Evolutionary conservation across 2,888 invertebrate genomes (phyloP), one percentile per base, ranked within the genome.

Genomic region (Antheraea assamensis): DNA sequence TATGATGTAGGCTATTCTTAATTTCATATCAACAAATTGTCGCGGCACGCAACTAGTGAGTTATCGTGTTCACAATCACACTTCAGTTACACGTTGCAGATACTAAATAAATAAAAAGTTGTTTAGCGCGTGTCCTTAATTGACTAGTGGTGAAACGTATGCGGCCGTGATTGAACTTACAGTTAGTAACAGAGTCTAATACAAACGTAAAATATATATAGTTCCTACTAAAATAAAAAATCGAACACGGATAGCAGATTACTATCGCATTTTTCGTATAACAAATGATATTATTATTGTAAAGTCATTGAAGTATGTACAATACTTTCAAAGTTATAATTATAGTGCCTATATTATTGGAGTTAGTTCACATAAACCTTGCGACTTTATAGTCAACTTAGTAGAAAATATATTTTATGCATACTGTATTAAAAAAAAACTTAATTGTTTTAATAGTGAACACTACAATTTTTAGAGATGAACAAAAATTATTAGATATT

Each of bases 21-120:
- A 82, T 80, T 81, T 79, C 75, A 77, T 80, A 81, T 80, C 77
- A 79, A 81, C 78, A 83, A 79, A 83, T 84, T 84, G 80, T 80
- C 76, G 75, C 71, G 78, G 75, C 78, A 77, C 75, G 81, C 80
- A 80, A 35, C 73, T 70, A 42, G 70, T 58, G 55, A 24, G 49
- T 73, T 73, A 55, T 42, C 15, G 8, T 35, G 58, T 70, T 66
- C 52, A 68, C 52, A 66, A 64, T 64, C 72, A 30, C 70, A 70
- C 58, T 73, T 58, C 70, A 35, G 70, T 47, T 55, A 55, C 73
- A 72, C 72, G 72, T 66, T 49, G 30, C 49, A n/a, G 58, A 47
- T 31, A 47, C 35, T 73, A 42, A 73, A 58, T 70, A 73, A 73
- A 73, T 70, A 73, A 73, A 73, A 73, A 70, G 70, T 73, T 70